Conservation (phyloP, 2,888 invertebrate genomes). For the Netelia inedita region DNA sequence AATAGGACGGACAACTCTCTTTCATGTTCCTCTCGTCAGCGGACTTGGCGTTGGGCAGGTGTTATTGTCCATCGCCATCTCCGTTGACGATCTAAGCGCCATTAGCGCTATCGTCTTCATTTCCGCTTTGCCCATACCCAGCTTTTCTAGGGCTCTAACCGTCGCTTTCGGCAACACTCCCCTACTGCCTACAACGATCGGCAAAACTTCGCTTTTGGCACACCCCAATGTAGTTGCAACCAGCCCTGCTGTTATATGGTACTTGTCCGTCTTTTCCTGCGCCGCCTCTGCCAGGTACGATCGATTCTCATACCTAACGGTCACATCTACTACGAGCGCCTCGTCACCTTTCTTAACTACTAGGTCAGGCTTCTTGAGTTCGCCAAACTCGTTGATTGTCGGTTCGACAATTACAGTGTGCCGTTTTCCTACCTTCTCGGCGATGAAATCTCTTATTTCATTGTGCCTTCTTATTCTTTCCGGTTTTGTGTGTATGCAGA, state of each 20-base stretch:
- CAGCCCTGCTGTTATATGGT: conserved; percentile 66
- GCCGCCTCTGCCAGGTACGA: conserved; percentile 71
- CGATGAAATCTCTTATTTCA: conserved; percentile 37
- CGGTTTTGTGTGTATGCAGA: conserved; percentile 57
- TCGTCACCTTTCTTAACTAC: conserved; percentile 72
- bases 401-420: conserved; percentile 51
- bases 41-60: not conserved
- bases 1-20: no score
- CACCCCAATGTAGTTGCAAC: no score
- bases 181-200: conserved; percentile 78
- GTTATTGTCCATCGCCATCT: conserved; percentile 72
- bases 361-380: conserved; percentile 77
- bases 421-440: not conserved
- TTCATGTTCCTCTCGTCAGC: no score
- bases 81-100: conserved; percentile 75
- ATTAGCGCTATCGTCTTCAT: conserved; percentile 75
- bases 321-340: conserved; percentile 77
- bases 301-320: conserved; percentile 71
- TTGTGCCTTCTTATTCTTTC: conserved; percentile 59
- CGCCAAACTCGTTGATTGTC: conserved; percentile 50
- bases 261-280: conserved; percentile 73
- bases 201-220: no score
- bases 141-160: conserved; percentile 65
- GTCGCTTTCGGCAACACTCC: conserved; percentile 79
- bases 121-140: conserved; percentile 71